phyloP scores from a whole-genome alignment of 2,888 invertebrate species.

The Melieria crassipennis region DNA sequence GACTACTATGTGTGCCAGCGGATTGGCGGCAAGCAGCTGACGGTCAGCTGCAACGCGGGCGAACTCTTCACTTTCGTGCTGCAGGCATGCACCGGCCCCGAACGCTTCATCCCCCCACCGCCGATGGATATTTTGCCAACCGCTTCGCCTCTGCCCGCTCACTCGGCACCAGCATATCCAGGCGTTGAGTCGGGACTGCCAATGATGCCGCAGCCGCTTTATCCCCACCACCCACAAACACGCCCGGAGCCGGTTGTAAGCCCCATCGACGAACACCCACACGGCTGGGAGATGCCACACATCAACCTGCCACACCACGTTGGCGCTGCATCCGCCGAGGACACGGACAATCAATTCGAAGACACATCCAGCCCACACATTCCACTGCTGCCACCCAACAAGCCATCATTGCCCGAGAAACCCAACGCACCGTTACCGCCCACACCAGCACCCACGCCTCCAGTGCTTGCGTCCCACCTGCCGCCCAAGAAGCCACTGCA shows the following conservation, averaged over 20 bases:
- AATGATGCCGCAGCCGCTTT: slow-evolving; percentile 19
- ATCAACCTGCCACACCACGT: neutral
- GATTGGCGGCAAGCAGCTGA: slow-evolving; percentile 48
- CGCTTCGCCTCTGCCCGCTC: slow-evolving; percentile 43
- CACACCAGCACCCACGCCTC: slow-evolving; percentile 49
- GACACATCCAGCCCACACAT: neutral
- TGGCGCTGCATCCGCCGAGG: neutral
- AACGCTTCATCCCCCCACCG: slow-evolving; percentile 57
- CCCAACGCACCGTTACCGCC: slow-evolving; percentile 47
- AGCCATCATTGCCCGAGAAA: slow-evolving; percentile 7
- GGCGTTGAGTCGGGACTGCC: slow-evolving; percentile 8
- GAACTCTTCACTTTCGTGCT: slow-evolving; percentile 59
- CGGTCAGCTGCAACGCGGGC: slow-evolving; percentile 54
- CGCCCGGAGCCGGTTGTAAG: too few species aligned
- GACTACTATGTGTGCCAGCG: slow-evolving; percentile 56
- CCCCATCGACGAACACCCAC: slow-evolving; percentile 22
- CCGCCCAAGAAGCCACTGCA: slow-evolving; percentile 18
- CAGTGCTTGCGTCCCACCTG: slow-evolving; percentile 33
- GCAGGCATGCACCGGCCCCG: slow-evolving; percentile 56
- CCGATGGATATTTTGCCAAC: slow-evolving; percentile 53
- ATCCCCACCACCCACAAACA: slow-evolving; percentile 15
- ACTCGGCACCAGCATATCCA: slow-evolving; percentile 13
- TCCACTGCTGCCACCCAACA: neutral
- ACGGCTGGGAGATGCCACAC: slow-evolving; percentile 7
- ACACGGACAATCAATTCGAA: too few species aligned